These are phyloP conservation scores for Aulostomus chinensis DNA, from an alignment of 2,797 vertebrate genomes.

Conservation along the genomic window DNA sequence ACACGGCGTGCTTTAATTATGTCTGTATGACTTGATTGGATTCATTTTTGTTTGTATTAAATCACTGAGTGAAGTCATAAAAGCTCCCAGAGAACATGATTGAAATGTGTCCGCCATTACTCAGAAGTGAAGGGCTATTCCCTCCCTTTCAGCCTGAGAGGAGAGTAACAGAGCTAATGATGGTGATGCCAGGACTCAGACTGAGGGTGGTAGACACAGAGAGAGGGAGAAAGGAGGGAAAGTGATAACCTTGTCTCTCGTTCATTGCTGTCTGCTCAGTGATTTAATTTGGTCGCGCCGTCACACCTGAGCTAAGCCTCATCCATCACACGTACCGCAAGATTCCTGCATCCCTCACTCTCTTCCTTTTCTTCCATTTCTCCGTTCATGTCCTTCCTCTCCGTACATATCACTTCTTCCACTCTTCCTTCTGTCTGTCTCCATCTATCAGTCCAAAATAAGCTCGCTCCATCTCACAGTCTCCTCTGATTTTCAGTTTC, in stretches of 20 bases:
- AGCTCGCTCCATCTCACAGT: conserved; percentile 5
- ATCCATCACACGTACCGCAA: conserved; percentile 70
- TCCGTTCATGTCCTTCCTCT: not conserved
- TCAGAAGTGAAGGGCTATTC: conserved; percentile 31
- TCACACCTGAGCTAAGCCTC: conserved; percentile 75
- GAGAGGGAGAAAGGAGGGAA: conserved; percentile 27
- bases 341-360: conserved; percentile 32
- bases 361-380: not conserved
- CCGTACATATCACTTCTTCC: conserved; percentile 8
- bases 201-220: conserved; percentile 43
- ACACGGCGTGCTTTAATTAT: no score
- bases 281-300: conserved; percentile 72
- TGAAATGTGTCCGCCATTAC: conserved; percentile 45
- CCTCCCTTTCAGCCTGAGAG: no score
- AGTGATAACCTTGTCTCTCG: conserved; percentile 76
- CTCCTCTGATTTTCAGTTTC: not conserved
- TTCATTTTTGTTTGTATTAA: conserved; percentile 2
- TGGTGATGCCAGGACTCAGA: conserved; percentile 30
- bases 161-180: conserved; percentile 25
- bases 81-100: conserved; percentile 23
- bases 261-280: conserved; percentile 75
- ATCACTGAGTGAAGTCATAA: no score
- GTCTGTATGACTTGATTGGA: no score
- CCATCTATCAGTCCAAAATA: conserved; percentile 16
- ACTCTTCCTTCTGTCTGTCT: conserved; percentile 12